These are phyloP conservation scores for Ptilorrhoa leucosticta DNA, from an alignment of 2,113 vertebrate genomes.

Conservation along the genomic window DNA sequence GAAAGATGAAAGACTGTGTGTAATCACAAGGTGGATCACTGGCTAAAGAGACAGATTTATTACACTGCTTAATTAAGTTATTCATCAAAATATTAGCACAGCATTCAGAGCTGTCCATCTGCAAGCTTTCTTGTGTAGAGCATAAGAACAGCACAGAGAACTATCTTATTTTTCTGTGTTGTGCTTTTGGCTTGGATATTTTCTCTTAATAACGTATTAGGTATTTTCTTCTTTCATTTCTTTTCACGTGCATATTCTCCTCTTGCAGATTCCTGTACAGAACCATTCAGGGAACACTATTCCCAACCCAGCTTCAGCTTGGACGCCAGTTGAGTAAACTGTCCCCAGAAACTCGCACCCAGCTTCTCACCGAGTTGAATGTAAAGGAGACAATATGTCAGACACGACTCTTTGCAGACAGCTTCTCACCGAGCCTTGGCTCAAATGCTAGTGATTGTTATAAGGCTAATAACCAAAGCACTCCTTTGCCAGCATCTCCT, in stretches of 20 bases:
- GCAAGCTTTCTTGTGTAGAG: not conserved
- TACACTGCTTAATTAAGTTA: not conserved
- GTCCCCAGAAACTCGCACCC: constrained; percentile 59
- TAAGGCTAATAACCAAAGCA: not conserved
- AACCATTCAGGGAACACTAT: constrained; percentile 87
- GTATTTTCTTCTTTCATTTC: not conserved
- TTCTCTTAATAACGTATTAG: not conserved
- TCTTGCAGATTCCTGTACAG: constrained; percentile 86
- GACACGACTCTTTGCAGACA: not conserved
- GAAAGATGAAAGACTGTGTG: not conserved
- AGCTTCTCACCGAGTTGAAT: constrained; percentile 54
- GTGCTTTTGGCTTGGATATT: not conserved
- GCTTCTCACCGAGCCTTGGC: not conserved
- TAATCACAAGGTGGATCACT: not conserved
- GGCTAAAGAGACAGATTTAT: not conserved
- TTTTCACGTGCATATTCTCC: not conserved
- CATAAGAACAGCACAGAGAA: not conserved
- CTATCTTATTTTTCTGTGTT: not conserved
- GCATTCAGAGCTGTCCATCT: not conserved
- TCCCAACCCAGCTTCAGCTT: constrained; percentile 86
- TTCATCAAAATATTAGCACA: not conserved
- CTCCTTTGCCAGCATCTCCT: not conserved
- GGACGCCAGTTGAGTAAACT: constrained; percentile 83
- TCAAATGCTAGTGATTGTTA: not conserved
- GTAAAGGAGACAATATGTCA: not conserved